phyloP scores from a whole-genome alignment of 2,888 invertebrate genomes.

The Arrhopalites spinosus region DNA sequence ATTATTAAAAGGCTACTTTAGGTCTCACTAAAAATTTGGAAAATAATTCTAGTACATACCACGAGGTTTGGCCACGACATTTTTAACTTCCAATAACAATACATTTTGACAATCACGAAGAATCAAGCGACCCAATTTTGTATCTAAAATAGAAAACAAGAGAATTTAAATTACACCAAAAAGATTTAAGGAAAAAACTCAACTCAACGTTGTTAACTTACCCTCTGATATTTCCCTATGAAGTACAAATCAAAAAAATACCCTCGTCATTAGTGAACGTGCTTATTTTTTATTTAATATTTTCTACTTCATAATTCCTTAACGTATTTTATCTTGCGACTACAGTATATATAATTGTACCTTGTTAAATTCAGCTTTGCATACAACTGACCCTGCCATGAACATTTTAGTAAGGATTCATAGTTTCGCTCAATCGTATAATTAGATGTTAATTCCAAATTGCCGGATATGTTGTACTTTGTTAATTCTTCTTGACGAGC shows the following conservation, averaged over 20 bases:
- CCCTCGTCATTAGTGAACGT: too few relatives aligned
- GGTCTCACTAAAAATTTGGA: too few relatives aligned
- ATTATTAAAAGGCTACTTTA: too few relatives aligned
- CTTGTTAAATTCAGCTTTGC: conserved; percentile 44
- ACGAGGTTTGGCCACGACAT: conserved; percentile 33
- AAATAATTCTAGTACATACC: too few relatives aligned
- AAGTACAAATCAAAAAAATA: not conserved
- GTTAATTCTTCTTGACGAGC: conserved; percentile 42
- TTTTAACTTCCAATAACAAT: conserved; percentile 29
- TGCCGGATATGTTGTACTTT: conserved; percentile 39
- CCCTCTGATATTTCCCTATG: conserved; percentile 43
- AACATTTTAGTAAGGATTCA: conserved; percentile 35
- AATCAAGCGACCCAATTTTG: conserved; percentile 42
- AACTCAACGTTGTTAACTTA: too few relatives aligned
- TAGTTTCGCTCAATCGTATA: conserved; percentile 18
- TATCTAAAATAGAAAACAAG: too few relatives aligned
- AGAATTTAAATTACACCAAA: too few relatives aligned
- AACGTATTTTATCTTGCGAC: too few relatives aligned
- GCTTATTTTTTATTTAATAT: too few relatives aligned
- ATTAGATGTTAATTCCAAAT: conserved; percentile 31
- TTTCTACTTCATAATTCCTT: too few relatives aligned
- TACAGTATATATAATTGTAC: too few relatives aligned
- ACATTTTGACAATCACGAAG: conserved; percentile 41
- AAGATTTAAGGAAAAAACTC: too few relatives aligned
- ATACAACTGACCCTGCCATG: conserved; percentile 41